Percentiles rank a stretch among this genome's conserved stretches.
These are phyloP conservation scores for Nipponacmea schrenckii DNA, from an alignment of 2,888 invertebrate species.

Conservation along the genomic window DNA sequence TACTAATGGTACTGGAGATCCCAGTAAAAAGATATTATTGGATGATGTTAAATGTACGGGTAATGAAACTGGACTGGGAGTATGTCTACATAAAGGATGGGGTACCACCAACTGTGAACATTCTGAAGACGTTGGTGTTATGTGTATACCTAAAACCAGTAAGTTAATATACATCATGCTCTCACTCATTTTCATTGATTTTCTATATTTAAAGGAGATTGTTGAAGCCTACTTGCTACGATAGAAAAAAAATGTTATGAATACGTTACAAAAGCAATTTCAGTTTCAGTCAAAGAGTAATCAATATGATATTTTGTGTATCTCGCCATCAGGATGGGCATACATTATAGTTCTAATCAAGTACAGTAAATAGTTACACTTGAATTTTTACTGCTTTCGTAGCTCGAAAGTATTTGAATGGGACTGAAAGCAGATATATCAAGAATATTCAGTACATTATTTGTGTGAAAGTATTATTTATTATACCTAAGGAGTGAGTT, in stretches of 20 bases:
- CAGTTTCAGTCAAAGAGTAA: too few species aligned
- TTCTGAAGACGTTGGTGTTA: constrained; percentile 46
- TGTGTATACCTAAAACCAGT: constrained; percentile 35
- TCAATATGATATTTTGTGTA: too few species aligned
- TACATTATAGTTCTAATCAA: too few species aligned
- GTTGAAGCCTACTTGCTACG: constrained; percentile 21
- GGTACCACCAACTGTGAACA: constrained; percentile 45
- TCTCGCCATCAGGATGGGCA: too few species aligned
- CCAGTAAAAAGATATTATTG: constrained; percentile 35
- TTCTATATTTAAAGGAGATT: not conserved
- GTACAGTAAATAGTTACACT: too few species aligned
- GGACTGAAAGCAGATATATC: too few species aligned
- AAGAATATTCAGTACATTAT: too few species aligned
- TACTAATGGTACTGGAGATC: constrained; percentile 38
- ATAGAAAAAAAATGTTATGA: constrained; percentile 41
- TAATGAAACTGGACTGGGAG: constrained; percentile 40
- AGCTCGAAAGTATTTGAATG: too few species aligned
- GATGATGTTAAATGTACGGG: constrained; percentile 52
- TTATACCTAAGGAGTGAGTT: too few species aligned
- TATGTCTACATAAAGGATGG: constrained; percentile 44
- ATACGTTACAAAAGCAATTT: too few species aligned
- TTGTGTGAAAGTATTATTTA: too few species aligned
- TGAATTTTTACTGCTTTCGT: too few species aligned
- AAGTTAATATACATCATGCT: not conserved
- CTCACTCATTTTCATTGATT: not conserved